Percentiles rank a stretch among this genome's conserved stretches.
Conservation (phyloP, 2,113 vertebrate species). For the Pelodiscus sinensis region DNA sequence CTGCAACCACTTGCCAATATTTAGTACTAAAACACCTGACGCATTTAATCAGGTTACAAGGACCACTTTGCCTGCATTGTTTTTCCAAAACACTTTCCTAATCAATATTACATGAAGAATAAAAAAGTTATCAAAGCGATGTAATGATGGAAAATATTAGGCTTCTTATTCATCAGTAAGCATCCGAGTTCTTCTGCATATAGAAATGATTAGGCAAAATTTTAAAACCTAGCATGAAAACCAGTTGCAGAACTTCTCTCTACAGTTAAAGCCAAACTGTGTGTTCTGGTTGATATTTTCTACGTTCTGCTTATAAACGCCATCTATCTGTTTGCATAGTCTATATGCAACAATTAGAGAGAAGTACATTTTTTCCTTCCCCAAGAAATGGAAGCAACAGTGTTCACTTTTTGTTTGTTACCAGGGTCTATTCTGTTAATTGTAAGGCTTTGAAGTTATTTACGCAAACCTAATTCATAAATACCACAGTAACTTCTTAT, state of each 20-base stretch:
- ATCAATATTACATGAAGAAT: neutral
- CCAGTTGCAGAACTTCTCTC: slow-evolving; percentile 4
- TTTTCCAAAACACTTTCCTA: neutral
- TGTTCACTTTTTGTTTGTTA: slow-evolving; percentile 1
- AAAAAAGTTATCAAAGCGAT: neutral
- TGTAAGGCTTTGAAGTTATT: slow-evolving; percentile 33
- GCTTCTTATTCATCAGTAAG: slow-evolving; percentile 53
- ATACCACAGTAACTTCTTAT: slow-evolving; percentile 44
- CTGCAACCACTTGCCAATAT: neutral
- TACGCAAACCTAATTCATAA: slow-evolving; percentile 32
- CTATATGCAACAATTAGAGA: slow-evolving; percentile 38
- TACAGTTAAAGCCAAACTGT: slow-evolving; percentile 53
- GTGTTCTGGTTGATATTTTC: slow-evolving; percentile 28
- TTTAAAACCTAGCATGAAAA: slow-evolving; percentile 50
- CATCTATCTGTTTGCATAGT: slow-evolving; percentile 7
- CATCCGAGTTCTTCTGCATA: slow-evolving; percentile 55
- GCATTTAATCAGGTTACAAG: no score
- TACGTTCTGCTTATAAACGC: slow-evolving; percentile 61
- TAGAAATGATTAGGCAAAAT: slow-evolving; percentile 53
- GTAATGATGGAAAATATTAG: slow-evolving; percentile 64
- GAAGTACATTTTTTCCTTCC: slow-evolving; percentile 21
- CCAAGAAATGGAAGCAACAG: slow-evolving; percentile 20
- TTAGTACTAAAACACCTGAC: neutral
- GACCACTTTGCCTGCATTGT: neutral
- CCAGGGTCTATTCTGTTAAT: neutral